Evolutionary conservation across 1,140 invertebrate genomes (phyloP).

Genomic region (Babylonia areolata): DNA sequence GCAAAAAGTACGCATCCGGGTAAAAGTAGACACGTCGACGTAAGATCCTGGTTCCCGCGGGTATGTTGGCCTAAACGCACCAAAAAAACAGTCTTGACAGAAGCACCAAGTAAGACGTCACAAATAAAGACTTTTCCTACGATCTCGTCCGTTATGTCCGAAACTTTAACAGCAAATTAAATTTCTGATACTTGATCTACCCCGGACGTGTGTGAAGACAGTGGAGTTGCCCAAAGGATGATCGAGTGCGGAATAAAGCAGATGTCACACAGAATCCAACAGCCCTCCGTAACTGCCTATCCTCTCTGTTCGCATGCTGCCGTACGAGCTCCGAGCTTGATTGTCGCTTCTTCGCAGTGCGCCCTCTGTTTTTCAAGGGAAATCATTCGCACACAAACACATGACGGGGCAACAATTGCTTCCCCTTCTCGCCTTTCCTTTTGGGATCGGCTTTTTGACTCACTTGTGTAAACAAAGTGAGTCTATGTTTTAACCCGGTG

Average conservation of each 20-base stretch:
- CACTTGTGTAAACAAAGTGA: too few relatives aligned
- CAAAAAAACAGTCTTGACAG: background rate
- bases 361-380: conserved; percentile 12
- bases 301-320: conserved; percentile 23
- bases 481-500: too few relatives aligned
- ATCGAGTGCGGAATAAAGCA: conserved; percentile 20
- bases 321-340: conserved; percentile 15
- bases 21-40: background rate
- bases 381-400: background rate
- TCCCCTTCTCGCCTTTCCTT: too few relatives aligned
- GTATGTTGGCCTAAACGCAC: background rate
- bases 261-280: conserved; percentile 29
- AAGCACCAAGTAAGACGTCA: background rate
- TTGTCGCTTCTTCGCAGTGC: conserved; percentile 26
- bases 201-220: background rate
- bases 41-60: background rate
- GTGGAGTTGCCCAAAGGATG: too few relatives aligned
- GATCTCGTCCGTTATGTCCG: conserved; percentile 10
- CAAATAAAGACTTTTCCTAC: background rate
- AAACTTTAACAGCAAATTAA: background rate
- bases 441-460: too few relatives aligned
- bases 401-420: background rate
- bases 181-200: background rate
- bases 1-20: background rate
- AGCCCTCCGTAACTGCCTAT: background rate